phyloP scores from a whole-genome alignment of 1,140 invertebrate species.

The Hormaphis cornu region DNA sequence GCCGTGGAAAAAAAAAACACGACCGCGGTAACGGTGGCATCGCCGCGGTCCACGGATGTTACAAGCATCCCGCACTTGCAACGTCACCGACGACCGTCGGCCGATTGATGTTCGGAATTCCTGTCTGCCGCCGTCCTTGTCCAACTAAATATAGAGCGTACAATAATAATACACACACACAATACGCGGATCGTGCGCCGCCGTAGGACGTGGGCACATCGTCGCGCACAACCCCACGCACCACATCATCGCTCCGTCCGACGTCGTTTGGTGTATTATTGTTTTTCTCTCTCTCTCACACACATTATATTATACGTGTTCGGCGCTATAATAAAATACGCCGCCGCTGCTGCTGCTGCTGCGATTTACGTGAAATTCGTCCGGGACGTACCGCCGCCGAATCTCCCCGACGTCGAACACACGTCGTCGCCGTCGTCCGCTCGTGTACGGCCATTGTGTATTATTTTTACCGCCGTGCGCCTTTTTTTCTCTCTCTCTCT shows the following conservation, averaged over 20 bases:
- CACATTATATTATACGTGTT: neutral
- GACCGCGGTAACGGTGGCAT: slow-evolving; percentile 5
- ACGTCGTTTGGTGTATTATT: neutral
- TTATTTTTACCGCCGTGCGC: neutral
- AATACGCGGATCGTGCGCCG: neutral
- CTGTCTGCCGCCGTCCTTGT: slow-evolving; percentile 20
- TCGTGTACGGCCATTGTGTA: slow-evolving; percentile 15
- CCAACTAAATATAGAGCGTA: slow-evolving; percentile 25
- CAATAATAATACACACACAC: too few species aligned
- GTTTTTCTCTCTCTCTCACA: neutral
- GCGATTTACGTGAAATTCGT: neutral
- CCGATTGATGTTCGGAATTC: slow-evolving; percentile 29
- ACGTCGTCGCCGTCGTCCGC: too few species aligned
- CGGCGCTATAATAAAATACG: too few species aligned
- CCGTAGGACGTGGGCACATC: slow-evolving; percentile 23
- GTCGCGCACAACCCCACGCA: neutral
- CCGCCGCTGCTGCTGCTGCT: neutral
- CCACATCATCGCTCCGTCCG: slow-evolving; percentile 16
- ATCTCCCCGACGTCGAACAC: neutral
- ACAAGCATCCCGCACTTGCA: slow-evolving; percentile 12
- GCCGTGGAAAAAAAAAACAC: too few species aligned
- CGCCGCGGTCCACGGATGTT: slow-evolving; percentile 1
- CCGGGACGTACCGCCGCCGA: neutral
- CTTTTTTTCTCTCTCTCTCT: neutral
- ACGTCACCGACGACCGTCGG: slow-evolving; percentile 18